These are phyloP conservation scores for Homarus americanus DNA, from an alignment of 1,140 invertebrate species.

Conservation along the genomic window DNA sequence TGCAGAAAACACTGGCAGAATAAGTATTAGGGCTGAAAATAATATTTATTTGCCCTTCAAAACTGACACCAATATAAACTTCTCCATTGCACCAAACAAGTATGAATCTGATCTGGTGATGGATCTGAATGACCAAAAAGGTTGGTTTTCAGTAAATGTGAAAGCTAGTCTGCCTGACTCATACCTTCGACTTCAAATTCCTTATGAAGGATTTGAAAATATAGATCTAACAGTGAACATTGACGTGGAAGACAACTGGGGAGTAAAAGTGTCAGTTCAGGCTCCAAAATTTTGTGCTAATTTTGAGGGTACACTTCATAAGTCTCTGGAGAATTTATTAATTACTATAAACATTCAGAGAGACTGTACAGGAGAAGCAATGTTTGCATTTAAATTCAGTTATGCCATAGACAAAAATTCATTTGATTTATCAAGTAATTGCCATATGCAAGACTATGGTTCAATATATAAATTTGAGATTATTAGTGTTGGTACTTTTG, in stretches of 20 bases:
- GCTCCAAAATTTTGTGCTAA: constrained; percentile 1
- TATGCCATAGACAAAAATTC: background rate
- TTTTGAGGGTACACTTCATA: constrained; percentile 44
- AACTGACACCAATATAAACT: constrained; percentile 22
- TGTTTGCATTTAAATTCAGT: constrained; percentile 8
- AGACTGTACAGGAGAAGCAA: constrained; percentile 13
- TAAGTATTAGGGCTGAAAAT: constrained; percentile 24
- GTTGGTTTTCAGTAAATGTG: constrained; percentile 16
- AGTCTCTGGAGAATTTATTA: background rate
- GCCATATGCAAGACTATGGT: constrained; percentile 10
- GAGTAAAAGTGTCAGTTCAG: background rate
- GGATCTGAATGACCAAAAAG: constrained; percentile 40
- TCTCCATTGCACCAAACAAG: background rate
- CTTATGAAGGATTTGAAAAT: constrained; percentile 43
- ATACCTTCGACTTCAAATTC: constrained; percentile 27
- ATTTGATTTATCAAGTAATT: background rate
- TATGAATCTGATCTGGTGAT: constrained; percentile 29
- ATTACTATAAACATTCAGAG: background rate
- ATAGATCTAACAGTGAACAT: constrained; percentile 29
- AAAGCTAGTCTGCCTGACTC: constrained; percentile 53
- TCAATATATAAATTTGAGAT: constrained; percentile 12
- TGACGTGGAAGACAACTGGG: background rate
- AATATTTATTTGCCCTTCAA: constrained; percentile 25
- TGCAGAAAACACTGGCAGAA: constrained; percentile 13
- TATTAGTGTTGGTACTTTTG: background rate